Percentiles rank a stretch among this genome's conserved stretches.
Conservation (phyloP, 2,888 invertebrate genomes). For the Idaea aversata region DNA sequence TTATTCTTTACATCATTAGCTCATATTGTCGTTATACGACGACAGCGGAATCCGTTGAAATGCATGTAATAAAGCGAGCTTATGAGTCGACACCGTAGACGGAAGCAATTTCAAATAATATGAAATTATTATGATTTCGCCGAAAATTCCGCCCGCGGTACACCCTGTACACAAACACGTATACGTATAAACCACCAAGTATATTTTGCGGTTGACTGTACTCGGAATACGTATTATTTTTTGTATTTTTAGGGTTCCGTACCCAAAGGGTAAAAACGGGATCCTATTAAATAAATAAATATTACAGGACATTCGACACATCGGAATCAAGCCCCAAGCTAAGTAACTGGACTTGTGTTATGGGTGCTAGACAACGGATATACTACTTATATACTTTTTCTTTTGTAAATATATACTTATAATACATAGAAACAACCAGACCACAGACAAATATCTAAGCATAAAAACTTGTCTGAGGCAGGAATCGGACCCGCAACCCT, state of each 20-base stretch:
- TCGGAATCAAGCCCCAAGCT: no score
- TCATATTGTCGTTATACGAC: slow-evolving; percentile 9
- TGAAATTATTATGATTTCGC: slow-evolving; percentile 43
- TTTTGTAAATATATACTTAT: no score
- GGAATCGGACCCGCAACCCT: no score
- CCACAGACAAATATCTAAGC: no score
- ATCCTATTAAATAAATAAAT: no score
- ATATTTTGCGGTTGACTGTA: background rate
- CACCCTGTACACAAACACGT: slow-evolving; percentile 11
- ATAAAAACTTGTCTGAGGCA: no score
- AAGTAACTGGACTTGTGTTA: no score
- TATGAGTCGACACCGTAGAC: slow-evolving; percentile 22
- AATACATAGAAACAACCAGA: no score
- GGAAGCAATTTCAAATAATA: slow-evolving; percentile 43
- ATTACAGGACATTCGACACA: no score
- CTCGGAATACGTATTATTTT: background rate
- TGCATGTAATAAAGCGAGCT: slow-evolving; percentile 35
- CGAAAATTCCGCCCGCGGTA: slow-evolving; percentile 7
- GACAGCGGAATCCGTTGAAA: slow-evolving; percentile 23
- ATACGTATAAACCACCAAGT: background rate
- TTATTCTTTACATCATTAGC: slow-evolving; percentile 15
- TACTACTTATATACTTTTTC: no score
- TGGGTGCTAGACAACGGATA: no score
- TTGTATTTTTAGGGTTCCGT: background rate
- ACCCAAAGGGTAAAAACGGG: no score